Base-by-base conservation (phyloP, 2,113 vertebrate species). In the Eptatretus burgeri region DNA sequence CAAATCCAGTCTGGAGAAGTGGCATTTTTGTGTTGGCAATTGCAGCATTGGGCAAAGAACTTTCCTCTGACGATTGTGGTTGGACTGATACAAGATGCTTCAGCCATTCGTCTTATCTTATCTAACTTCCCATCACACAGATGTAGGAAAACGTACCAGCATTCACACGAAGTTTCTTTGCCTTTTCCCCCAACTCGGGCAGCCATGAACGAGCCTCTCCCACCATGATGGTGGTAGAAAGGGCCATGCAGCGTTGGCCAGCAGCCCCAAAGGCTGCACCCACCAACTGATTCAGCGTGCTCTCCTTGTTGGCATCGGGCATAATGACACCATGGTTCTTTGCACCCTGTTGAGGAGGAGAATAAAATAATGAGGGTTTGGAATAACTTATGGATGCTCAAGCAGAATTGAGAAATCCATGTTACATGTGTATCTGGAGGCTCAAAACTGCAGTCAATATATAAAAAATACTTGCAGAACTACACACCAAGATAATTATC, bases 261-360 rank as follows among this genome's bases (percentile, higher is more conserved):
- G 87, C 91, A 62, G 88, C 88, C 70, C 91, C 88, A 65, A 96
- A 95, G 27, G 88, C 89, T 49, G 91, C 89, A 14, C 87, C 91
- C 66, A 93, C 84, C 63, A 95, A 76, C 73, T 93, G 89, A 74
- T 94, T 95, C 69, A 95, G 73, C 1, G 87, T 93, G 74, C 86
- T 95, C 76, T 93, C 86, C 70, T 91, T 95, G 73, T 86, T 95
- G 71, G 89, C 87, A 74, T 98, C 91, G 5, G 85, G 84, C 89
- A 93, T 93, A 71, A 95, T 81, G 65, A 93, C 91, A 64, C 89
- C 89, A 52, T 93, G 89, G 74, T 98, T 98, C 78, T 95, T 94
- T 63, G 85, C 87, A 70, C 89, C 89, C 91, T 93, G 67, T 67
- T 70, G 13, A 68, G 56, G 56, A 41, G 27, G 27, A 41, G 27